phyloP scores from a whole-genome alignment of 2,113 vertebrate genomes.

The Azemiops feae region DNA sequence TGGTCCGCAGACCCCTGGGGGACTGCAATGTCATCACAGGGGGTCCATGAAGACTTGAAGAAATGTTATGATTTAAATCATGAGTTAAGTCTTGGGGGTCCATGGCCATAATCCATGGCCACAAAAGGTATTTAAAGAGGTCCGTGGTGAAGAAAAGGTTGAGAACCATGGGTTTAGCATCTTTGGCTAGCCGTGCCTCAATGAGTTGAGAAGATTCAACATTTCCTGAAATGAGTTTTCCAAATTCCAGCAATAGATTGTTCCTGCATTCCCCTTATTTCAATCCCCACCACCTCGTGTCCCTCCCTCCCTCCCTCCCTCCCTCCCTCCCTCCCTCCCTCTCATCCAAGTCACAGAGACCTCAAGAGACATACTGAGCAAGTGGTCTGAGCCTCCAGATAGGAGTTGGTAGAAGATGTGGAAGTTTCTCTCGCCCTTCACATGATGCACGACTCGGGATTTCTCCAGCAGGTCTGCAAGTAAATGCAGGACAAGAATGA shows the following conservation, averaged over 20 bases:
- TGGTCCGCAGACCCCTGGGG: neutral
- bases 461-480: slow-evolving; percentile 77
- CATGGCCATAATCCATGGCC: neutral
- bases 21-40: neutral
- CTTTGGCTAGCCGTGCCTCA: neutral
- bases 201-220: neutral
- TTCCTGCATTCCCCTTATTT: neutral
- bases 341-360: no score
- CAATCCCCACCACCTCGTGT: neutral
- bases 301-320: neutral
- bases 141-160: neutral
- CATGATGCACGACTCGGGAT: slow-evolving; percentile 74
- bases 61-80: neutral
- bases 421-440: slow-evolving; percentile 77
- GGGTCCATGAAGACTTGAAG: neutral
- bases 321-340: neutral
- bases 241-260: neutral
- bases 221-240: neutral
- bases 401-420: slow-evolving; percentile 83
- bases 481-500: neutral
- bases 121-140: neutral
- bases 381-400: slow-evolving; percentile 65
- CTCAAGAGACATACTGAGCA: slow-evolving; percentile 67
- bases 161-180: neutral
- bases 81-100: neutral